Evolutionary conservation across 2,888 invertebrate species (phyloP), one percentile per base, ranked within the genome.

Genomic region (Xylocampa areola): DNA sequence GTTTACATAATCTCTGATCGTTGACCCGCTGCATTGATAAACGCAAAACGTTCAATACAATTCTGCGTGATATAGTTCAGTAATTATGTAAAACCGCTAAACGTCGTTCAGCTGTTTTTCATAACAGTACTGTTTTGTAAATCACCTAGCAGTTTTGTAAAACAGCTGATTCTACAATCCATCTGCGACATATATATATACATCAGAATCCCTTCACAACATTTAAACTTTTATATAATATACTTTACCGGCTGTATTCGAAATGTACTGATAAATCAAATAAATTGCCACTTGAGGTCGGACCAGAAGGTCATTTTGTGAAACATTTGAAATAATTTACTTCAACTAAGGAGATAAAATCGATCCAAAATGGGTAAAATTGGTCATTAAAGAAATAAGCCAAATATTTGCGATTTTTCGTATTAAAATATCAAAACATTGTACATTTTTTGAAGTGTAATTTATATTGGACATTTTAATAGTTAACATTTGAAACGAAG

Each of bases 211-310:
- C 59, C 66, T 64, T 47, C 48, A 55, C 61, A 47, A 60, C 47
- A 47, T 63, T 64, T 48, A 60, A 52, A 78, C 57, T 55, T 66
- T 65, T 49, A 74, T 64, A 64, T 54, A 48, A 50, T 60, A 19
- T 51, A 50, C 59, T 54, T 67, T 64, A 39, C 21, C 5, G 21
- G 33, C 21, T 43, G 60, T 67, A 48, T 65, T 64, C 64, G 4
- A 48, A 63, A 43, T 30, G 10, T 7, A 27, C 8, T 27, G 39
- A 62, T 67, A 68, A 71, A 76, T 77, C 43, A 68, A 40, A 54
- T 58, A 41, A 52, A 68, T 47, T 59, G 48, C 50, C 52, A 49
- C 32, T 52, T 16, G n/a, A 16, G 32, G 10, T 37, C 4, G 14
- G 37, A 36, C n/a, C 19, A 30, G 23, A 8, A 21, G 41, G 49